phyloP scores from a whole-genome alignment of 2,888 invertebrate genomes.

The Gymnosoma rotundatum region DNA sequence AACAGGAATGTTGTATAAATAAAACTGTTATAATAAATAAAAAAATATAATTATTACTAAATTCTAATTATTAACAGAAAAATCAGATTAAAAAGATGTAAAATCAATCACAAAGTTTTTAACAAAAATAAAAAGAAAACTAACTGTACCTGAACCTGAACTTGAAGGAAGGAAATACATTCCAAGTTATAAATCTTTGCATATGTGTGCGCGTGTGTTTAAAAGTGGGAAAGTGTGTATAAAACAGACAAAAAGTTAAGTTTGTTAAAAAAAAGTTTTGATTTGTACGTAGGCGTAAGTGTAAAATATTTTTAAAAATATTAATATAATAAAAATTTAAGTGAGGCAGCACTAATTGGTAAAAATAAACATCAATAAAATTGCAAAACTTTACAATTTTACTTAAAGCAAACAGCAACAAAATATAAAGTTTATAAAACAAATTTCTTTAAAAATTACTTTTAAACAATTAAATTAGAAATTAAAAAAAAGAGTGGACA shows the following conservation, averaged over 20 bases:
- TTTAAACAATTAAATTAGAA: too few species aligned
- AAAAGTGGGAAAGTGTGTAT: constrained; percentile 1
- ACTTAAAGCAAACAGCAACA: neutral
- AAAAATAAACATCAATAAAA: neutral
- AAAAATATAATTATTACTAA: constrained; percentile 4
- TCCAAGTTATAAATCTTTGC: constrained; percentile 30
- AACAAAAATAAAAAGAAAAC: constrained; percentile 11
- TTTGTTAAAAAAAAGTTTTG: constrained; percentile 39
- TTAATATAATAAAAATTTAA: constrained; percentile 9
- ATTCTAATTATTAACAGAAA: neutral
- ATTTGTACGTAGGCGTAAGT: constrained; percentile 51
- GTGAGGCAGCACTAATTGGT: constrained; percentile 10
- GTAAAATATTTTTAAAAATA: constrained; percentile 32
- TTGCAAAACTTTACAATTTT: neutral
- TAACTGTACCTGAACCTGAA: constrained; percentile 66
- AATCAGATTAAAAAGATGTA: constrained; percentile 35
- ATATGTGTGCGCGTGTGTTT: constrained; percentile 5
- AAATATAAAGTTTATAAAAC: too few species aligned
- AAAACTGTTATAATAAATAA: neutral
- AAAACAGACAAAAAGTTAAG: constrained; percentile 33
- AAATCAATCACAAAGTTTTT: constrained; percentile 52
- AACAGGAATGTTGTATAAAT: constrained; percentile 17
- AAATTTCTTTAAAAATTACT: too few species aligned
- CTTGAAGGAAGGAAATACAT: constrained; percentile 67
- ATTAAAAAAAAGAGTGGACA: too few species aligned